These are phyloP conservation scores for Mizuhopecten yessoensis DNA, from an alignment of 1,140 invertebrate genomes.

Conservation along the genomic window DNA sequence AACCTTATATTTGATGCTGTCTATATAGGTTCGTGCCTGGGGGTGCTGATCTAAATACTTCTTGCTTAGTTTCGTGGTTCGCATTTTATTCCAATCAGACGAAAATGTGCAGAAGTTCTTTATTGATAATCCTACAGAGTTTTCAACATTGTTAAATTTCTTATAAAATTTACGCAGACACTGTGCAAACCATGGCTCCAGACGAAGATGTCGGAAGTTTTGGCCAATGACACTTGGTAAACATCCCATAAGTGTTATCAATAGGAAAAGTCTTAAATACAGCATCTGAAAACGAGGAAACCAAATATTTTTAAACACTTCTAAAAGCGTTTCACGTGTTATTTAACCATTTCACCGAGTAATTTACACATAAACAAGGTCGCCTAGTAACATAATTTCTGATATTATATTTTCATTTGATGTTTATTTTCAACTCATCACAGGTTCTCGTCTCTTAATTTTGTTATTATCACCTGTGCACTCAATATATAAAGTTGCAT, in stretches of 20 bases:
- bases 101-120: neutral
- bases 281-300: neutral
- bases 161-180: neutral
- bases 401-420: too few relatives aligned
- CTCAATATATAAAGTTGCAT: too few relatives aligned
- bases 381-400: too few relatives aligned
- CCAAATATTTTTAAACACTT: neutral
- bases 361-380: too few relatives aligned
- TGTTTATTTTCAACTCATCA: too few relatives aligned
- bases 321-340: too few relatives aligned
- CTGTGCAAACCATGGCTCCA: conserved; percentile 14
- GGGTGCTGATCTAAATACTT: neutral
- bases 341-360: too few relatives aligned
- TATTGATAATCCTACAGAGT: neutral
- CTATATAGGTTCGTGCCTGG: neutral
- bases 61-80: neutral
- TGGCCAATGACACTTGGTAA: neutral
- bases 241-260: neutral
- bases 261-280: neutral
- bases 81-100: neutral
- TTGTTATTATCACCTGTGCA: too few relatives aligned
- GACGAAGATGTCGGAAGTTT: neutral
- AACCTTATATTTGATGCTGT: neutral
- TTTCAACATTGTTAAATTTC: conserved; percentile 11
- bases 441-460: too few relatives aligned